These are phyloP conservation scores for Sebastes schlegelii DNA, from an alignment of 2,113 vertebrate genomes.

Conservation along the genomic window DNA sequence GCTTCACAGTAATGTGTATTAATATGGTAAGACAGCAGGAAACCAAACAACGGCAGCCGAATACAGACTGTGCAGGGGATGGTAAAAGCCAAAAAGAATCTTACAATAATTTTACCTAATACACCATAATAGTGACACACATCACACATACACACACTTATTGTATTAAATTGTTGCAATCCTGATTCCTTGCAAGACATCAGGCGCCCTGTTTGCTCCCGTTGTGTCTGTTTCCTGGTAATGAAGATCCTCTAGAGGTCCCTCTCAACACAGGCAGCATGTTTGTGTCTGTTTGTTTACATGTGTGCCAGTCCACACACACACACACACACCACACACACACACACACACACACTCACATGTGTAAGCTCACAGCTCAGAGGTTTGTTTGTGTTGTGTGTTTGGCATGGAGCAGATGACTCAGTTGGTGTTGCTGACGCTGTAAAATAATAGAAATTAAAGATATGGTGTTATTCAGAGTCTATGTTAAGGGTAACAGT, in stretches of 20 bases:
- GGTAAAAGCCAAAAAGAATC: not conserved
- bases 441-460: not conserved
- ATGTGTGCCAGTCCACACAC: not conserved
- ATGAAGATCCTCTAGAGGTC: not conserved
- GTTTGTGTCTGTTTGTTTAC: not conserved
- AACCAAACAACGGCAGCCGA: not conserved
- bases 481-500: too few species aligned
- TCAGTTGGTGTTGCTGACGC: not conserved
- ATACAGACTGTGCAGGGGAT: not conserved
- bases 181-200: not conserved
- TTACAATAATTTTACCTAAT: not conserved
- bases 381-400: not conserved
- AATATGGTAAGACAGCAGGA: not conserved
- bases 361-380: not conserved
- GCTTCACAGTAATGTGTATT: not conserved
- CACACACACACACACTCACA: not conserved
- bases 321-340: not conserved
- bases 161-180: not conserved
- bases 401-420: not conserved
- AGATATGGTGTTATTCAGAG: too few species aligned
- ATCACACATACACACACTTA: not conserved
- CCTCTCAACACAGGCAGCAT: not conserved
- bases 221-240: not conserved
- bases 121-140: not conserved
- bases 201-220: not conserved